These are phyloP conservation scores for Platyrinchus mystaceus DNA, from an alignment of 2,797 vertebrate species.

Conservation along the genomic window DNA sequence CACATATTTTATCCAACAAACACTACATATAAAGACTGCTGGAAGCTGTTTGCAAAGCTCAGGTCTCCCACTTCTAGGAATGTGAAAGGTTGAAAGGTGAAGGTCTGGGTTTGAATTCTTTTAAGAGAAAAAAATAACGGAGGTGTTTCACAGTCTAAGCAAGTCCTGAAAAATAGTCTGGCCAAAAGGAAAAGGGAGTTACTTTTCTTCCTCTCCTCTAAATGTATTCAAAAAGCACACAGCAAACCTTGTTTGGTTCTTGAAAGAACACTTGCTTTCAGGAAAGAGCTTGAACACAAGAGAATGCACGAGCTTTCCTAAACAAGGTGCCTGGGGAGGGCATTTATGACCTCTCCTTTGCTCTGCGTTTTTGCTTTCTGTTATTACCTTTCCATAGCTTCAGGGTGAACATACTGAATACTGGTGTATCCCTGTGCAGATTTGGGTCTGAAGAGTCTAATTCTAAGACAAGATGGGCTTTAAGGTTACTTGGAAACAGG, in stretches of 20 bases:
- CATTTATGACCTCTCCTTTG: not conserved
- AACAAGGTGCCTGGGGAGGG: not conserved
- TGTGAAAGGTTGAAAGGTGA: not conserved
- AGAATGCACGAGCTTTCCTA: not conserved
- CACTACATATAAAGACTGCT: not conserved
- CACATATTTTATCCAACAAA: not conserved
- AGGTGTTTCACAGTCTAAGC: not conserved
- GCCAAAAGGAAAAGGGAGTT: not conserved
- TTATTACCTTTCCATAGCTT: not conserved
- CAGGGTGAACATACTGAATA: not conserved
- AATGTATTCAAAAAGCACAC: not conserved
- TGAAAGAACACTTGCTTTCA: not conserved
- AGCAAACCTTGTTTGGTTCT: not conserved
- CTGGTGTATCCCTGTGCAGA: not conserved
- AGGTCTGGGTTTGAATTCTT: not conserved
- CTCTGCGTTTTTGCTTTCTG: not conserved
- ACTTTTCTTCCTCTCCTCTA: not conserved
- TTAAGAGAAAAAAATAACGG: not conserved
- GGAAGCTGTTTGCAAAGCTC: not conserved
- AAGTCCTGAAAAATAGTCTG: not conserved
- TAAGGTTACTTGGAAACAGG: not conserved
- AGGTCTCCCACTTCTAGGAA: not conserved
- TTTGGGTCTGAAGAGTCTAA: not conserved
- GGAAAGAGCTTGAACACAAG: not conserved
- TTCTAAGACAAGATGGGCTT: not conserved